phyloP scores from a whole-genome alignment of 2,797 vertebrate genomes.

The Myiotriccus ornatus region DNA sequence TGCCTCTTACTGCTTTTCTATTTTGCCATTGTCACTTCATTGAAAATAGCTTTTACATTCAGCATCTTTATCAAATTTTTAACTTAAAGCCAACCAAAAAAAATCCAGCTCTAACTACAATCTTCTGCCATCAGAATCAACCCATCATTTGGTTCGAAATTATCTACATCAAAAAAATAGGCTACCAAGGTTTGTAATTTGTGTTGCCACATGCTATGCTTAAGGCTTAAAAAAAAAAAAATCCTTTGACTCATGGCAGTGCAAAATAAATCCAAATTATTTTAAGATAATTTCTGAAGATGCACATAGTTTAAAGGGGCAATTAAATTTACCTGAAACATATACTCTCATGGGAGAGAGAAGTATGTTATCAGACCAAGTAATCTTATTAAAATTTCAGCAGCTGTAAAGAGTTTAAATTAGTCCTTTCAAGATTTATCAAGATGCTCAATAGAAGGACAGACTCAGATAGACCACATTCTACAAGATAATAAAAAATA shows the following conservation, averaged over 20 bases:
- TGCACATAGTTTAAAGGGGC: neutral
- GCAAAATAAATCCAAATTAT: slow-evolving; percentile 1
- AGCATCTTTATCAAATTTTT: neutral
- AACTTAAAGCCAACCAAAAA: neutral
- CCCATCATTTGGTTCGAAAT: neutral
- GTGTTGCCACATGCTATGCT: neutral
- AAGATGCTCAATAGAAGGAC: neutral
- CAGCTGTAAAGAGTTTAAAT: slow-evolving; percentile 14
- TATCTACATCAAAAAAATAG: neutral
- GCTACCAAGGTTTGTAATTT: neutral
- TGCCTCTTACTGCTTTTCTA: neutral
- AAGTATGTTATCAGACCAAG: slow-evolving; percentile 10
- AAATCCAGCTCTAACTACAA: neutral
- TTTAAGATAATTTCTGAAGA: slow-evolving; percentile 2
- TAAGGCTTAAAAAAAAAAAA: neutral
- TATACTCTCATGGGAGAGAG: neutral
- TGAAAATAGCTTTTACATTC: neutral
- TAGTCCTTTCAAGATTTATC: slow-evolving; percentile 23
- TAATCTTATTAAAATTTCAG: slow-evolving; percentile 35
- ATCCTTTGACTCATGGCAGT: neutral
- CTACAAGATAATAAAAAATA: neutral
- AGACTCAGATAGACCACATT: neutral
- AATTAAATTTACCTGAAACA: slow-evolving; percentile 32
- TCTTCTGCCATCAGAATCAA: neutral
- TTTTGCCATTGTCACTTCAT: neutral